A percentile compares a stretch with the other conserved stretches of the same genome.
These are phyloP conservation scores for Caenorhabditis macrosperma DNA, from an alignment of 2,888 invertebrate genomes.

Conservation along the genomic window DNA sequence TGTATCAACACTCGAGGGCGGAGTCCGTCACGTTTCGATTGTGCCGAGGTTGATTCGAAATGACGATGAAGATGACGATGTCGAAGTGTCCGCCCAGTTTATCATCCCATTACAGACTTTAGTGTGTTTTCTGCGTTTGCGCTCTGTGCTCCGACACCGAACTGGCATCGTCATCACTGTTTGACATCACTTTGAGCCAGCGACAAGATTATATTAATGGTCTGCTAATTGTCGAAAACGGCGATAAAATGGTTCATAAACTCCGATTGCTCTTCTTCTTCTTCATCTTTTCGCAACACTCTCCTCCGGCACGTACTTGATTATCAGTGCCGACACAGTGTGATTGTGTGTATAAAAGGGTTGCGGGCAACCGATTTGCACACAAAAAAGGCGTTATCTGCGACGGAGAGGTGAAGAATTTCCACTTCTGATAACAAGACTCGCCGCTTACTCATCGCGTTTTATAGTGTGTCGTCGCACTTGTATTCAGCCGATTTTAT, in stretches of 20 bases:
- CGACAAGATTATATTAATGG: constrained; percentile 1
- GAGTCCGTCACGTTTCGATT: too few relatives aligned
- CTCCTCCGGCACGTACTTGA: constrained; percentile 5
- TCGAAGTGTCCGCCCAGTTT: too few relatives aligned
- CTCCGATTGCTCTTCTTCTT: not conserved
- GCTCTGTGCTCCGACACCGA: too few relatives aligned
- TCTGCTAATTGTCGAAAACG: not conserved
- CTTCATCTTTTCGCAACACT: constrained; percentile 3
- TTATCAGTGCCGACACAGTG: not conserved
- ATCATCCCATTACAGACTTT: too few relatives aligned
- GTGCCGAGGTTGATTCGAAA: too few relatives aligned
- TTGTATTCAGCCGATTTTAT: too few relatives aligned
- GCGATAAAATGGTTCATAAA: constrained; percentile 1
- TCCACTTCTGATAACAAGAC: not conserved
- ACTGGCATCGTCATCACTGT: not conserved
- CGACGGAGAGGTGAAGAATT: not conserved
- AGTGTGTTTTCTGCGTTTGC: too few relatives aligned
- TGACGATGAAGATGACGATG: too few relatives aligned
- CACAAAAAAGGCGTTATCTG: constrained; percentile 5
- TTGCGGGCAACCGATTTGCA: not conserved
- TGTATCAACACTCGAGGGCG: too few relatives aligned
- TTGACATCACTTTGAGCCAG: not conserved
- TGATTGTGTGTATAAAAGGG: not conserved
- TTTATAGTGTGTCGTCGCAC: too few relatives aligned
- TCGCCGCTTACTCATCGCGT: not conserved